Evolutionary conservation across 2,797 vertebrate genomes (phyloP).

Genomic region (Molossus alvarezi): DNA sequence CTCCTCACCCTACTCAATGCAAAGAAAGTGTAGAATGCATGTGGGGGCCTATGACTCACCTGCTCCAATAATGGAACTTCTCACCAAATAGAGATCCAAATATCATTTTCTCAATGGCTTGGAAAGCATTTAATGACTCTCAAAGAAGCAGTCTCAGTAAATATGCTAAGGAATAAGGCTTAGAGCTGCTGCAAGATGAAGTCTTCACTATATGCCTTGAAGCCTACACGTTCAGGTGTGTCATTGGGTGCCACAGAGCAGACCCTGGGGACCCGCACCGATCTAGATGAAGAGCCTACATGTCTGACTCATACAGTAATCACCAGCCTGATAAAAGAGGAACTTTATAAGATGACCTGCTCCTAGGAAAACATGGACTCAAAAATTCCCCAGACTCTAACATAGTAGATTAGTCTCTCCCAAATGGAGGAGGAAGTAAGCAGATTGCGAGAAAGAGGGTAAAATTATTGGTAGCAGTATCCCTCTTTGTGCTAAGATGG

Average conservation of each 20-base stretch:
- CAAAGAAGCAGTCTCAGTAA: background rate
- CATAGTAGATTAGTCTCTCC: background rate
- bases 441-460: background rate
- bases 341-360: background rate
- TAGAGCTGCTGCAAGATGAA: background rate
- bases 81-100: slow-evolving; percentile 4
- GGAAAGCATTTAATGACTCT: background rate
- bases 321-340: background rate
- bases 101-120: background rate
- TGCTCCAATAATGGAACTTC: slow-evolving; percentile 34
- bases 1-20: background rate
- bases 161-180: background rate
- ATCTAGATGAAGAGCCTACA: background rate
- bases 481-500: background rate
- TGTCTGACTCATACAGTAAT: background rate
- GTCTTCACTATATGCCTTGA: background rate
- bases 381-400: background rate
- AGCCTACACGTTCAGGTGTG: background rate
- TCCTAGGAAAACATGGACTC: background rate
- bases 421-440: background rate
- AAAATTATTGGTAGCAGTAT: background rate
- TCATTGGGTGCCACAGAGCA: background rate
- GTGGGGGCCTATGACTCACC: background rate
- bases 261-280: background rate
- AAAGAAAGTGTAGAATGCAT: background rate